phyloP scores from a whole-genome alignment of 2,113 vertebrate species.

The Poeciliopsis occidentalis region DNA sequence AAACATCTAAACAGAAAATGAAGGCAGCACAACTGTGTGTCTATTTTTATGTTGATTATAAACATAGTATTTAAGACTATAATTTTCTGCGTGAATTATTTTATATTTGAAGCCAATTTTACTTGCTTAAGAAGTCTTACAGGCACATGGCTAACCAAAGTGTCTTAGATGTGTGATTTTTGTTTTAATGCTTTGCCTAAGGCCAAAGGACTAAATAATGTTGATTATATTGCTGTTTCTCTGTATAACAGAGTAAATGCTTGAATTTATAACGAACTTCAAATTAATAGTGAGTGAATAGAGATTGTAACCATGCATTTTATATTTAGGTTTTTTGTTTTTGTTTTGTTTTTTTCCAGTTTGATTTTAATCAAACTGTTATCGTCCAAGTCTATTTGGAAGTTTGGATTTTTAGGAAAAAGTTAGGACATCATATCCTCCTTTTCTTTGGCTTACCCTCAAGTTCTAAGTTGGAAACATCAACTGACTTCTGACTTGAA shows the following conservation, averaged over 20 bases:
- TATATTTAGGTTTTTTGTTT: neutral
- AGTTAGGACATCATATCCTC: no score
- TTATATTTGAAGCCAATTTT: slow-evolving; percentile 25
- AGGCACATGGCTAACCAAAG: slow-evolving; percentile 22
- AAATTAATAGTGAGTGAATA: neutral
- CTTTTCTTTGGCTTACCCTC: no score
- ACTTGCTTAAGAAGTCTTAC: slow-evolving; percentile 52
- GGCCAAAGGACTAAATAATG: slow-evolving; percentile 18
- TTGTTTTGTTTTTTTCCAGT: neutral
- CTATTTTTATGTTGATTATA: neutral
- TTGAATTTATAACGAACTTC: slow-evolving; percentile 19
- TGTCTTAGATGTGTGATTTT: slow-evolving; percentile 11
- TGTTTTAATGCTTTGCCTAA: slow-evolving; percentile 18
- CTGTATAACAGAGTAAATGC: slow-evolving; percentile 26
- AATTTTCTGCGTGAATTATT: slow-evolving; percentile 3
- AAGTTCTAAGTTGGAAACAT: neutral
- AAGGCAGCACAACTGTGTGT: neutral
- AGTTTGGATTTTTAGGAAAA: no score
- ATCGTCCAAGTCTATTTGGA: neutral
- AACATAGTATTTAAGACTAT: neutral
- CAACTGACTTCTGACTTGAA: neutral
- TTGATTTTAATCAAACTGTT: neutral
- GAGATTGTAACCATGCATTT: neutral
- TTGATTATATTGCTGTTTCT: slow-evolving; percentile 11
- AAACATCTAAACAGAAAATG: neutral